Evolutionary conservation across 2,888 invertebrate species (phyloP).

Genomic region (Ichneumoninae sp.): DNA sequence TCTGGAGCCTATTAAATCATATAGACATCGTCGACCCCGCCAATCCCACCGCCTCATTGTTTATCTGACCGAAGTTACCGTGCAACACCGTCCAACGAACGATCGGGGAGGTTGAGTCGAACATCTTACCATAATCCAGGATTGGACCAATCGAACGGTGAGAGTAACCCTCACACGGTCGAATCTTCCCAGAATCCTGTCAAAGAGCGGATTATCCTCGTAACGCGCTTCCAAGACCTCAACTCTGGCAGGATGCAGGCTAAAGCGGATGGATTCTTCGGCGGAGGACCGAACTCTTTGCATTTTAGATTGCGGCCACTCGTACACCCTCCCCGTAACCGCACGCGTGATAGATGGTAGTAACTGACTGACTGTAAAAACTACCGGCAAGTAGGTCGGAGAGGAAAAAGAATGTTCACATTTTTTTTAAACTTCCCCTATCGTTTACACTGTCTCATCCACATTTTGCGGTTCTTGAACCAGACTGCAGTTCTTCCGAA

Average conservation of each 20-base stretch:
- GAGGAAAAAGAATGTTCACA: background rate
- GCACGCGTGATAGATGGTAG: background rate
- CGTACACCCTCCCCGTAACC: background rate
- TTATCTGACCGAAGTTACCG: slow-evolving; percentile 53
- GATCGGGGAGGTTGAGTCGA: slow-evolving; percentile 35
- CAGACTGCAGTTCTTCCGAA: background rate
- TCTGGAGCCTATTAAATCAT: slow-evolving; percentile 41
- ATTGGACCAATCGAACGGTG: slow-evolving; percentile 36
- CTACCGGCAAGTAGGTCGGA: background rate
- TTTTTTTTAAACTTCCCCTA: background rate
- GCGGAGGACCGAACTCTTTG: background rate
- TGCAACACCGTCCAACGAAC: slow-evolving; percentile 14
- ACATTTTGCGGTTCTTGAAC: background rate
- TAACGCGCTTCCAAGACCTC: slow-evolving; percentile 8
- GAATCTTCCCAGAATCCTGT: slow-evolving; percentile 49
- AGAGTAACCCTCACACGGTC: slow-evolving; percentile 30
- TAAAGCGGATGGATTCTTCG: background rate
- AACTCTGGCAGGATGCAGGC: background rate
- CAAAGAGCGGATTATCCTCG: slow-evolving; percentile 57
- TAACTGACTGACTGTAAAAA: background rate
- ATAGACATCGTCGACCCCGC: slow-evolving; percentile 11
- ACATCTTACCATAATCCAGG: slow-evolving; percentile 63
- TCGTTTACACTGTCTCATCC: background rate
- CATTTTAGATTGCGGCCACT: slow-evolving; percentile 8
- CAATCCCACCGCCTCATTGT: slow-evolving; percentile 35